Evolutionary conservation across 1,140 invertebrate species (phyloP).

Genomic region (Drosophila rufa): DNA sequence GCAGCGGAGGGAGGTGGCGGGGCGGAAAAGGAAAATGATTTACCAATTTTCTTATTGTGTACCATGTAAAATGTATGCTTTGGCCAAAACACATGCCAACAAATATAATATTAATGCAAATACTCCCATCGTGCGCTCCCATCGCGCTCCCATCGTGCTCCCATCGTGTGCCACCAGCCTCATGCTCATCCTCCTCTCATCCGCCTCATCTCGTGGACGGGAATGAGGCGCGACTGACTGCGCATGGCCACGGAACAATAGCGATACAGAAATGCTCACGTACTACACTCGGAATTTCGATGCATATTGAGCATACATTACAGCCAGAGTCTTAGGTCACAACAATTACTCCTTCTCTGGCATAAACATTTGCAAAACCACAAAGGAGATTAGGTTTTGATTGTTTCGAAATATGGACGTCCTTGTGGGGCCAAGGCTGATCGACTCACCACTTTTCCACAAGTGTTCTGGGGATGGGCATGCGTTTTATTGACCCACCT

Average conservation of each 20-base stretch:
- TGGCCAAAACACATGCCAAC: constrained; percentile 10
- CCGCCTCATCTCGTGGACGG: constrained; percentile 15
- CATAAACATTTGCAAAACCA: background rate
- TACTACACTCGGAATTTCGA: constrained; percentile 34
- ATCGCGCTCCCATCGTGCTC: background rate
- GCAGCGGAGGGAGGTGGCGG: no score
- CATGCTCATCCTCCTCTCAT: constrained; percentile 1
- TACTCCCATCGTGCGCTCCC: constrained; percentile 5
- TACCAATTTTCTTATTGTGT: constrained; percentile 9
- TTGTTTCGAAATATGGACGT: constrained; percentile 11
- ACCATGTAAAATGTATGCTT: constrained; percentile 21
- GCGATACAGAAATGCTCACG: constrained; percentile 66
- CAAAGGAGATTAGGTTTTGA: constrained; percentile 5
- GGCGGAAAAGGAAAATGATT: background rate
- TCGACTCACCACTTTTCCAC: constrained; percentile 25
- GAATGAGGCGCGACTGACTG: constrained; percentile 56
- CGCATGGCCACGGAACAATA: constrained; percentile 72
- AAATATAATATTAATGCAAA: constrained; percentile 49
- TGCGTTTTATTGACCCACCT: constrained; percentile 42
- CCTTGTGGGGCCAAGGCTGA: constrained; percentile 16
- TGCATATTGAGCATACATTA: constrained; percentile 28
- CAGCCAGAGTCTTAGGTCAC: constrained; percentile 10
- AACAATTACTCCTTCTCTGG: constrained; percentile 6
- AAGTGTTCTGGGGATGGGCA: constrained; percentile 33
- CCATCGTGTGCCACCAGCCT: no score